These are phyloP conservation scores for Tolypeutes matacus DNA, from an alignment of 2,797 vertebrate genomes.

Conservation along the genomic window DNA sequence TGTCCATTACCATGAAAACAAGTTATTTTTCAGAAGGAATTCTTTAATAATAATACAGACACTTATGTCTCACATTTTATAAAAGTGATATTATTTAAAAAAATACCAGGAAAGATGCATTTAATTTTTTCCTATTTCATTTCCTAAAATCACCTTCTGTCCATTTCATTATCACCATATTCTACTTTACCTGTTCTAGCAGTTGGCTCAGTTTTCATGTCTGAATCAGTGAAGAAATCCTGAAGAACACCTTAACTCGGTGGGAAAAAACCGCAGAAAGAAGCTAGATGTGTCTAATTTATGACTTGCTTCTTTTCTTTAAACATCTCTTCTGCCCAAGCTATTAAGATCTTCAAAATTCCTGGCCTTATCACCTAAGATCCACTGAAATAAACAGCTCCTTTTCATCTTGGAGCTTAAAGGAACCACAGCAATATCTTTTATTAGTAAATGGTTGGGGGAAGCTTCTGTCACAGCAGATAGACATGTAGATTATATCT, in stretches of 20 bases:
- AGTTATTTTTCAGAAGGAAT: conserved; percentile 4
- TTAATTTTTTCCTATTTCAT: neutral
- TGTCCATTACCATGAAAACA: neutral
- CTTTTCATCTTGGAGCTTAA: no score
- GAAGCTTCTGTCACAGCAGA: no score
- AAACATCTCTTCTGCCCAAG: neutral
- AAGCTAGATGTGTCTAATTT: neutral
- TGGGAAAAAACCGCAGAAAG: neutral
- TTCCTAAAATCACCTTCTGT: neutral
- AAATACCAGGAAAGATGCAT: conserved; percentile 10
- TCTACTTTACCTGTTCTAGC: neutral
- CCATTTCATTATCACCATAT: neutral
- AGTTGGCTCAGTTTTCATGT: neutral
- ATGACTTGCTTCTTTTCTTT: conserved; percentile 12
- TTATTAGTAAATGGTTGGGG: no score
- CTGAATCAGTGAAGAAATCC: no score
- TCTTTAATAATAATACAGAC: no score
- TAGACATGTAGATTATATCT: neutral
- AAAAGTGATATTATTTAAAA: no score
- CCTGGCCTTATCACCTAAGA: no score
- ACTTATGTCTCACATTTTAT: neutral
- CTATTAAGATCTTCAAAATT: conserved; percentile 17
- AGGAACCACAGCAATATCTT: no score
- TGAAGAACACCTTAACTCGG: neutral
- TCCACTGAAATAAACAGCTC: no score